Conservation (phyloP, 2,113 vertebrate species). For the Pavo muticus region DNA sequence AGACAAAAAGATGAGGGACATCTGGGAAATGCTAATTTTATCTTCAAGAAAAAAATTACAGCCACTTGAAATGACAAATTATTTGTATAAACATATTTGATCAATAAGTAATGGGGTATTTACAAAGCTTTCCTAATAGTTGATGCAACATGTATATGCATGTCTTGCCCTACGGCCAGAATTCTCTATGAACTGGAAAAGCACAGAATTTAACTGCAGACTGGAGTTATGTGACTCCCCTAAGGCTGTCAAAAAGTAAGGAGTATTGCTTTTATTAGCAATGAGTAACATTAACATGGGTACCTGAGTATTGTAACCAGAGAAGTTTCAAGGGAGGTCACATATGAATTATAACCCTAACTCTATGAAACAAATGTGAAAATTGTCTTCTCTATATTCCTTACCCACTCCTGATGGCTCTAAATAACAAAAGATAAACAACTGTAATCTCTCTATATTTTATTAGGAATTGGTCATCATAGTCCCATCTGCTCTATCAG, state of each 20-base stretch:
- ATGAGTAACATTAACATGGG: constrained; percentile 6
- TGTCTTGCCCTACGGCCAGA: neutral
- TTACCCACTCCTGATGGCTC: constrained; percentile 22
- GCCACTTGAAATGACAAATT: neutral
- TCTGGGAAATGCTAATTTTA: neutral
- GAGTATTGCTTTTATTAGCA: constrained; percentile 14
- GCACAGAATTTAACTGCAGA: neutral
- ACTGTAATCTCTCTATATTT: constrained; percentile 56
- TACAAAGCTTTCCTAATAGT: neutral
- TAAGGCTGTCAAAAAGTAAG: neutral
- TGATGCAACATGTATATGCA: neutral
- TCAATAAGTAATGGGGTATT: neutral
- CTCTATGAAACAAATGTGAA: neutral
- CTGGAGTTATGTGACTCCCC: neutral
- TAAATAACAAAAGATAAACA: constrained; percentile 51
- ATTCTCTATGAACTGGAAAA: neutral
- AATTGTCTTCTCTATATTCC: constrained; percentile 20
- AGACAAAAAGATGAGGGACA: neutral
- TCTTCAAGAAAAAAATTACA: neutral
- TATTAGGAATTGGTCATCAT: constrained; percentile 63
- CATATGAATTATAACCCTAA: constrained; percentile 7
- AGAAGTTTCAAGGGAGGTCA: neutral
- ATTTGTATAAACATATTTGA: neutral
- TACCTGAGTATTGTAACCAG: constrained; percentile 3
- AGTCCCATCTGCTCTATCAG: constrained; percentile 59